phyloP scores from a whole-genome alignment of 2,888 invertebrate species.

The Acrobasis suavella region DNA sequence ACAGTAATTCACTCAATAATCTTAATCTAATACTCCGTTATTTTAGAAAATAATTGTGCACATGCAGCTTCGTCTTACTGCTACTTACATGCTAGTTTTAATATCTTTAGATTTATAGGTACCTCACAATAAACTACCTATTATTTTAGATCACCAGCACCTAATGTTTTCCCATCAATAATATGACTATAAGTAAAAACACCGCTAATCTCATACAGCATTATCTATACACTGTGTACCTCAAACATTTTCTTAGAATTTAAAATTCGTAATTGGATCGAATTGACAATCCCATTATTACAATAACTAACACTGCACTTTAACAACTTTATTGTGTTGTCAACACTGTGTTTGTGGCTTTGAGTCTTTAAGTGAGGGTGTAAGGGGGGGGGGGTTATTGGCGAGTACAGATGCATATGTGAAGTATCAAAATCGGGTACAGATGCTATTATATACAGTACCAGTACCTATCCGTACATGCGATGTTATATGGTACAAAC shows the following conservation, averaged over 20 bases:
- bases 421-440: not conserved
- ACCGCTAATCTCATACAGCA: not conserved
- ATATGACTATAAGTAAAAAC: not conserved
- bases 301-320: conserved; percentile 1
- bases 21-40: not conserved
- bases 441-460: too few relatives aligned
- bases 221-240: not conserved
- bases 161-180: not conserved
- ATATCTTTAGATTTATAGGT: not conserved
- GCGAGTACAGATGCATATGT: not conserved
- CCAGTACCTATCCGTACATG: too few relatives aligned
- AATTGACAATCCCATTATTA: not conserved
- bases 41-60: not conserved
- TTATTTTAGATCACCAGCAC: not conserved
- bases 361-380: too few relatives aligned
- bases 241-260: not conserved
- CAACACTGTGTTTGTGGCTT: not conserved
- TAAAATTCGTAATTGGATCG: not conserved
- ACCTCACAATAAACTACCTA: not conserved
- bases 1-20: conserved; percentile 13
- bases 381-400: not conserved
- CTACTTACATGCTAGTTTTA: not conserved
- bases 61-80: not conserved
- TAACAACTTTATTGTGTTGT: not conserved
- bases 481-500: too few relatives aligned